These are phyloP conservation scores for Leptinotarsa lineolata DNA, from an alignment of 1,140 invertebrate genomes.

Conservation along the genomic window DNA sequence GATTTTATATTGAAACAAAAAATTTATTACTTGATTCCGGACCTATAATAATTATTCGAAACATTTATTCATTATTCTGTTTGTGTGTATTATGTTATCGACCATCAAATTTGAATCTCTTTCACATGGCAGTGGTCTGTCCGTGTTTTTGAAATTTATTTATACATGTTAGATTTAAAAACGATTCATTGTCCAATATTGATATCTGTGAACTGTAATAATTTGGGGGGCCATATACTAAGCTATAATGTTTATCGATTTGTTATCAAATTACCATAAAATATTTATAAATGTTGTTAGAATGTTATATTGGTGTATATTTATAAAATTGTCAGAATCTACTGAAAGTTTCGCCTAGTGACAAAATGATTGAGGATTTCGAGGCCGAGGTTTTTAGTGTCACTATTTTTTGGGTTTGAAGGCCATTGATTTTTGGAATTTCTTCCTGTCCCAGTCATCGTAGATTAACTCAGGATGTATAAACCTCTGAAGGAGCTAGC, in stretches of 20 bases:
- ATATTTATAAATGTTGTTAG: constrained; percentile 16
- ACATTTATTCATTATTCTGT: not conserved
- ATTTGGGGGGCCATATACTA: constrained; percentile 14
- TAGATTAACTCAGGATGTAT: too few relatives aligned
- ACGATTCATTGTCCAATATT: not conserved
- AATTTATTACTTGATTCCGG: too few relatives aligned
- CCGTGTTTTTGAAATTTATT: too few relatives aligned
- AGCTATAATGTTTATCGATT: constrained; percentile 5
- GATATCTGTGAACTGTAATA: constrained; percentile 1
- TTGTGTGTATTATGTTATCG: not conserved
- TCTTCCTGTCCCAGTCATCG: too few relatives aligned
- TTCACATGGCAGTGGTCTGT: not conserved
- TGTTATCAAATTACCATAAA: constrained; percentile 11
- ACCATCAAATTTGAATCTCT: not conserved
- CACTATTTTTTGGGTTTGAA: too few relatives aligned
- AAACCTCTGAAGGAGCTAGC: too few relatives aligned
- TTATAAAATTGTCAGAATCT: not conserved
- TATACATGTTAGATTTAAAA: too few relatives aligned
- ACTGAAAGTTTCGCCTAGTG: too few relatives aligned
- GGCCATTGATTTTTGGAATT: too few relatives aligned
- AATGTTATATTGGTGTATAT: not conserved
- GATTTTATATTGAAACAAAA: too few relatives aligned
- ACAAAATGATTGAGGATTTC: too few relatives aligned
- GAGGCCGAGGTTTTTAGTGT: too few relatives aligned
- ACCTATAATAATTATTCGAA: not conserved